phyloP scores from a whole-genome alignment of 1,140 invertebrate species.

The Caerostris extrusa region DNA sequence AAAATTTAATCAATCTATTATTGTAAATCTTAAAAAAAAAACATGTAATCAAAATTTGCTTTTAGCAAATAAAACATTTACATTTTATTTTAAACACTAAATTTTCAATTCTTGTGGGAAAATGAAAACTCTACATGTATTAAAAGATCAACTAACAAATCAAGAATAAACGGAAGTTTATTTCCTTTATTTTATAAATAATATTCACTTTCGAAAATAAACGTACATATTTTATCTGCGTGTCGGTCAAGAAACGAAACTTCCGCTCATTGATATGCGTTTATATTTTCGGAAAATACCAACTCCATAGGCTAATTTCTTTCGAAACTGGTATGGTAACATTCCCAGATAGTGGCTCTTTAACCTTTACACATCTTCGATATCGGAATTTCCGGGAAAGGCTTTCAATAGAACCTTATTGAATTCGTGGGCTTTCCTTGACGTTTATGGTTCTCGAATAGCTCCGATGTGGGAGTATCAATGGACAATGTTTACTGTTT shows the following conservation, averaged over 20 bases:
- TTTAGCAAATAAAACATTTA: too few species aligned
- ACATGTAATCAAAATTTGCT: too few species aligned
- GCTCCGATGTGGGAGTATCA: not conserved
- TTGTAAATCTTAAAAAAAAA: too few species aligned
- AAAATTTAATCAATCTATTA: too few species aligned
- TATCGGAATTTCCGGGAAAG: constrained; percentile 3
- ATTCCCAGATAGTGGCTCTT: not conserved
- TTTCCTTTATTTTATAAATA: not conserved
- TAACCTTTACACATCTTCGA: constrained; percentile 9
- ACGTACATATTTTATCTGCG: not conserved
- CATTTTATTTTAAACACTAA: too few species aligned
- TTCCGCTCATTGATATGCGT: not conserved
- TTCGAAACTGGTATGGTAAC: constrained; percentile 17
- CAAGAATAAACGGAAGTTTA: not conserved
- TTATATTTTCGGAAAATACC: not conserved
- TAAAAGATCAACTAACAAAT: not conserved
- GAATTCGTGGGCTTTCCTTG: not conserved
- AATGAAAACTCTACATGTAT: too few species aligned
- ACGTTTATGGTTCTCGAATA: constrained; percentile 20
- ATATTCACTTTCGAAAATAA: not conserved
- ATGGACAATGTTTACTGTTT: constrained; percentile 29
- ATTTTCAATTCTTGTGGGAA: too few species aligned
- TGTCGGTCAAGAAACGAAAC: not conserved
- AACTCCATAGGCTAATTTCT: constrained; percentile 1
- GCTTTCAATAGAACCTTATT: constrained; percentile 17